phyloP scores from a whole-genome alignment of 2,797 vertebrate species.

The Cossypha caffra region DNA sequence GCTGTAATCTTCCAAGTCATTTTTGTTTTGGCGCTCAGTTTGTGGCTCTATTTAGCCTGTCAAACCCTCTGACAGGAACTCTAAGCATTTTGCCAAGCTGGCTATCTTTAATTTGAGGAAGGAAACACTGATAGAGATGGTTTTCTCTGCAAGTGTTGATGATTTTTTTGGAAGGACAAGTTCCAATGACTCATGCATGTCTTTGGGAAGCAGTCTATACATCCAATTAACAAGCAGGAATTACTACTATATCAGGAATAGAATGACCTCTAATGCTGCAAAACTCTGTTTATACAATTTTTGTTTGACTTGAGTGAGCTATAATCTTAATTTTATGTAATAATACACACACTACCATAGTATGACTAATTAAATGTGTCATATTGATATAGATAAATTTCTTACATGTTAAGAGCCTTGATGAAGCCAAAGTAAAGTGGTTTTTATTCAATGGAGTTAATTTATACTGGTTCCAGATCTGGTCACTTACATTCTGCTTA shows the following conservation, averaged over 20 bases:
- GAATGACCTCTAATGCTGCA: not conserved
- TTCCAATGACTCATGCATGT: not conserved
- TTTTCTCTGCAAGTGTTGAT: not conserved
- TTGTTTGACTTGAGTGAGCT: not conserved
- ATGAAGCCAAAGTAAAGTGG: not conserved
- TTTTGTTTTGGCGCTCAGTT: not conserved
- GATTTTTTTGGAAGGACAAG: not conserved
- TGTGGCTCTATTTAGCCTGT: not conserved
- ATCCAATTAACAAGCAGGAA: not conserved
- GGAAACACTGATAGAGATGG: not conserved
- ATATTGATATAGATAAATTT: not conserved
- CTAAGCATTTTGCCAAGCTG: not conserved
- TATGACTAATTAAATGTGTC: not conserved
- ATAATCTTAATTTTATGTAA: not conserved
- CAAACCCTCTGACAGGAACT: not conserved
- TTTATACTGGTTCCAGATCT: not conserved
- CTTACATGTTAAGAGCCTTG: not conserved
- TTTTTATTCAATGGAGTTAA: not conserved
- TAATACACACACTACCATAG: not conserved
- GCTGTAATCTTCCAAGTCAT: not conserved
- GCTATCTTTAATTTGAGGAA: not conserved
- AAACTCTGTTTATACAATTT: not conserved
- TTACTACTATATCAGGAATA: not conserved
- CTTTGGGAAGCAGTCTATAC: not conserved
- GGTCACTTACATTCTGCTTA: not conserved